These are phyloP conservation scores for Cardiocondyla obscurior DNA, from an alignment of 1,140 invertebrate species.

Conservation along the genomic window DNA sequence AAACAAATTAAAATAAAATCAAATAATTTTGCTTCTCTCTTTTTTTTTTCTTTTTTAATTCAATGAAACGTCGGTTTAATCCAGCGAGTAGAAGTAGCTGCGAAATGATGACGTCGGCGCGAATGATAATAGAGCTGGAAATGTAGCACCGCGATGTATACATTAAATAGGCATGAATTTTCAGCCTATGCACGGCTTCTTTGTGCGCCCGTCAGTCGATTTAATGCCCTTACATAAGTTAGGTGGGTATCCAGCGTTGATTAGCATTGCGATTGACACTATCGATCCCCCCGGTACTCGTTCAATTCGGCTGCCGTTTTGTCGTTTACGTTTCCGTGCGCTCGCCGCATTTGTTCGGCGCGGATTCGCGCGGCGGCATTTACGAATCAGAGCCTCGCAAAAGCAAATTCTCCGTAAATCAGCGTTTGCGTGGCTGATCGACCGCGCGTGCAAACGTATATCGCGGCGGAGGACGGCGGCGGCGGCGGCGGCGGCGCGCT, in stretches of 20 bases:
- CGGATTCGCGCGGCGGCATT: slow-evolving; percentile 49
- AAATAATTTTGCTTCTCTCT: too few relatives aligned
- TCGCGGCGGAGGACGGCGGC: too few relatives aligned
- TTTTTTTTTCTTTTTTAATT: too few relatives aligned
- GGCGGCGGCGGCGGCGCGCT: too few relatives aligned
- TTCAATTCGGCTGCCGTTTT: slow-evolving; percentile 47
- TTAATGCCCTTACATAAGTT: slow-evolving; percentile 26
- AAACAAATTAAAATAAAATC: too few relatives aligned
- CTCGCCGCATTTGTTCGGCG: slow-evolving; percentile 42
- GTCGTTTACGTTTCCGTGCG: slow-evolving; percentile 52
- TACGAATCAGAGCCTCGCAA: slow-evolving; percentile 55
- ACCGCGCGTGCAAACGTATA: slow-evolving; percentile 51
- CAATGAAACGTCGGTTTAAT: too few relatives aligned
- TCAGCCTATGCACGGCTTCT: background rate
- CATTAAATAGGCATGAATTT: slow-evolving; percentile 3
- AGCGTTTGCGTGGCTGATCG: slow-evolving; percentile 55
- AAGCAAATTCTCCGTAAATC: slow-evolving; percentile 57
- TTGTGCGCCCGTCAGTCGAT: background rate
- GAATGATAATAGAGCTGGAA: background rate
- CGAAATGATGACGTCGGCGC: background rate
- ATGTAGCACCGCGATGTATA: background rate
- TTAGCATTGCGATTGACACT: slow-evolving; percentile 45
- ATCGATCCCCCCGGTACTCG: slow-evolving; percentile 40
- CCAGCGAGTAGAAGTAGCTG: background rate
- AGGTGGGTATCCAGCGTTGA: slow-evolving; percentile 14